phyloP scores from a whole-genome alignment of 2,888 invertebrate species.

The Diabrotica balteata region DNA sequence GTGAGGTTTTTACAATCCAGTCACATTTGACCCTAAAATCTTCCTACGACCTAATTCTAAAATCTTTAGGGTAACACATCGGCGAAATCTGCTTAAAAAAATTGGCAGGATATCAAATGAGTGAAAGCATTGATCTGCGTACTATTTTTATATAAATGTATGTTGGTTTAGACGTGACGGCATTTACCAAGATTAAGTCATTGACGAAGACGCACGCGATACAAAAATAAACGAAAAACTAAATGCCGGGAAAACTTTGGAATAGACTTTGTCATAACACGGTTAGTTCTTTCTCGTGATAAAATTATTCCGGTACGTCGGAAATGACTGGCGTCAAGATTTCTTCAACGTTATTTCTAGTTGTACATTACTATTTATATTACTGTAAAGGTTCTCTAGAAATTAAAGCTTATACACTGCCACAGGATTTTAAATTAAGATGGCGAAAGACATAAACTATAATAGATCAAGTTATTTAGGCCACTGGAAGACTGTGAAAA shows the following conservation, averaged over 20 bases:
- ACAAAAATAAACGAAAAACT: slow-evolving; percentile 1
- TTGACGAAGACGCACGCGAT: slow-evolving; percentile 3
- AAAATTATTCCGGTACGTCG: neutral
- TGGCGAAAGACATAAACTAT: too few relatives aligned
- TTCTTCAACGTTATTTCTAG: neutral
- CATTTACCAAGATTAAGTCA: slow-evolving; percentile 7
- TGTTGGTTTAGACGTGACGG: slow-evolving; percentile 1
- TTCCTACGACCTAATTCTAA: too few relatives aligned
- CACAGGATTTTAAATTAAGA: too few relatives aligned
- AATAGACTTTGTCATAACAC: neutral
- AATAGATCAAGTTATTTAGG: too few relatives aligned
- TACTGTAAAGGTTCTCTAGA: neutral
- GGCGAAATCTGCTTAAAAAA: neutral
- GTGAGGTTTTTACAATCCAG: too few relatives aligned
- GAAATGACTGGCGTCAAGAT: neutral
- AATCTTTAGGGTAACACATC: too few relatives aligned
- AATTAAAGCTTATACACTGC: too few relatives aligned
- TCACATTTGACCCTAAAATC: too few relatives aligned
- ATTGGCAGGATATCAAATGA: neutral
- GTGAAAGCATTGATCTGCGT: neutral
- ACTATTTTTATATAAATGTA: slow-evolving; percentile 8
- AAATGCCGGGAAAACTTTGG: neutral
- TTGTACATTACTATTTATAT: neutral
- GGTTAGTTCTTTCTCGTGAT: neutral
- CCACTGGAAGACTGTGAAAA: too few relatives aligned